Evolutionary conservation across 1,140 invertebrate species (phyloP), one percentile per base, ranked within the genome.

Genomic region (Apolygus lucorum): DNA sequence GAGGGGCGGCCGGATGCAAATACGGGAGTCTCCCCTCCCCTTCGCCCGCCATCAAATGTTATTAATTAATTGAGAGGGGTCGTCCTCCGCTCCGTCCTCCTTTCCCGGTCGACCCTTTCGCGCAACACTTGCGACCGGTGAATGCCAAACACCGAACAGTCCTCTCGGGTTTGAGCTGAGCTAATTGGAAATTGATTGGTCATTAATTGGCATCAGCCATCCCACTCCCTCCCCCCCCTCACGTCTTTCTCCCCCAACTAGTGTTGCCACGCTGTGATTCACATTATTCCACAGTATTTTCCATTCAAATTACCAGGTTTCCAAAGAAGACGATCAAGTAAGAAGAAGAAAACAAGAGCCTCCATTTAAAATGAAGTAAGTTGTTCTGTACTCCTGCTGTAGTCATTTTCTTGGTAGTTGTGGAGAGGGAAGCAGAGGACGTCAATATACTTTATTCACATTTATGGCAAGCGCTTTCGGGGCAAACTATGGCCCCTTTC

Each of bases 171-270:
- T 59, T 59, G 54, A 24, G 13, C 22, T 59, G 8, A 59, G 54
- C 54, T 59, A 59, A 59, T 59, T 59, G 54, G 54, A 59, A 59
- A 59, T 59, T 59, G 54, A 59, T 59, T 59, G 54, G 8, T 59
- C 54, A 59, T 59, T 59, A 59, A 59, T 59, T 59, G 54, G 22
- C 22, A 59, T 24, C 8, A 59, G 22, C 8, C 22, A 11, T 22
- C 22, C 34, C 34, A 17, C 4, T 42, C 4, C 34, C 34, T 17
- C 34, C 34, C 17, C 34, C 34, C 34, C 34, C 34, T 42, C 17
- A 4, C 34, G 17, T 17, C 34, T 17, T 8, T 42, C 34, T 8
- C 34, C 34, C 17, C 34, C 17, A 17, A 42, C 34, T 4, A 42
- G 4, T 8, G 4, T 42, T 42, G 4, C 34, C 34, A 42, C 34